These are phyloP conservation scores for Leucophenga varia DNA, from an alignment of 1,140 invertebrate species.

Conservation along the genomic window DNA sequence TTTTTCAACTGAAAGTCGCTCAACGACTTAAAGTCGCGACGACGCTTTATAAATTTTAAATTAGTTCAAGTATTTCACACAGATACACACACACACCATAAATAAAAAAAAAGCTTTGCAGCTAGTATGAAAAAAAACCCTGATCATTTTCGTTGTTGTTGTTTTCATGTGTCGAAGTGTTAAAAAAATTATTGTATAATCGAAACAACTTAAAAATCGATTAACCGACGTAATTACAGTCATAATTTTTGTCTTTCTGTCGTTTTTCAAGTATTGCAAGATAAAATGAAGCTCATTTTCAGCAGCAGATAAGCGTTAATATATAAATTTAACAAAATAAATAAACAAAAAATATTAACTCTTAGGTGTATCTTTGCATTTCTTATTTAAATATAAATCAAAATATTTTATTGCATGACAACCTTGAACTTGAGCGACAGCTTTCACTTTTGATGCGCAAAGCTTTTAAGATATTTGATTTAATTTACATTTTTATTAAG, in stretches of 20 bases:
- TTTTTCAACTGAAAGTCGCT: too few species aligned
- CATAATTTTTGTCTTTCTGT: conserved; percentile 41
- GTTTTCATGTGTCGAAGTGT: conserved; percentile 29
- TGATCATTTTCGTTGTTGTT: neutral
- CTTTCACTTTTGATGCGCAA: too few species aligned
- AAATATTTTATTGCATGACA: conserved; percentile 14
- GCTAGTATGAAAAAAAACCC: too few species aligned
- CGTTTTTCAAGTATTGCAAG: conserved; percentile 42
- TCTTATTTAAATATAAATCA: conserved; percentile 19
- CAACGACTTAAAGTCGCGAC: too few species aligned
- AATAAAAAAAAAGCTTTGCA: too few species aligned
- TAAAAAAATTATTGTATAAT: conserved; percentile 47
- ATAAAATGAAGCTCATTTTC: conserved; percentile 8
- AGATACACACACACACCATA: too few species aligned
- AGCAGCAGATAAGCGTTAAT: conserved; percentile 21
- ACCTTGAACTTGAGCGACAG: conserved; percentile 50
- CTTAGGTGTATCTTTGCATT: too few species aligned
- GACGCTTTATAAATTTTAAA: too few species aligned
- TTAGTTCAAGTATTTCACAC: too few species aligned
- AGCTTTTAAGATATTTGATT: too few species aligned
- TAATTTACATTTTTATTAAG: too few species aligned
- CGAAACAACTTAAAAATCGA: conserved; percentile 47
- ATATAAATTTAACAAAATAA: too few species aligned
- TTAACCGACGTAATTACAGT: conserved; percentile 43
- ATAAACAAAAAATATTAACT: conserved; percentile 3